Base-by-base conservation (phyloP, 1,140 invertebrate genomes). In the Cheumatopsyche charites region DNA sequence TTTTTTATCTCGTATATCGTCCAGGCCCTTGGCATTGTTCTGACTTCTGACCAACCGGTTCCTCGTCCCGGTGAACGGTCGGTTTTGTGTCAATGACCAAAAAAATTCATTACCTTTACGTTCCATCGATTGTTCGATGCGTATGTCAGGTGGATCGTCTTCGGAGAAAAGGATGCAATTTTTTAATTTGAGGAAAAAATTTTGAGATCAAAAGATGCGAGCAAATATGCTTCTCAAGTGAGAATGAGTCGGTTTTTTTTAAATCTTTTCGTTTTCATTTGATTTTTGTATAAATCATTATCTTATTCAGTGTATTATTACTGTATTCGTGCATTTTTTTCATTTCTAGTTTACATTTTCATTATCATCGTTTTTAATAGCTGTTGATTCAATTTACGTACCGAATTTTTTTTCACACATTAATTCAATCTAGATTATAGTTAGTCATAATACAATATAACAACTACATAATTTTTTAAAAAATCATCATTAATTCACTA, bases 11-110 rank as follows among this genome's bases (percentile, higher is more conserved):
- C 29, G 29, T 3, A 4, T 36, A 4, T 36, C 29, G 29, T 3
- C 3, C 29, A 1, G 21, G 19, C 23, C 19, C 55, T 58, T 58
- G 9, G 23, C 55, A 58, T 58, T 58, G 55, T 58, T 58, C 9
- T 11, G 23, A n/a, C n/a, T n/a, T n/a, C n/a, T n/a, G n/a, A 52
- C 17, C 15, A 25, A 58, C 55, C 55, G 55, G 55, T 58, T 58
- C 21, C 21, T 36, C 29, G 15, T 42, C 15, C 4, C 23, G 19
- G 55, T 58, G 19, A 19, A 21, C 49, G 19, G 15, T n/a, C n/a
- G 29, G 29, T 58, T 58, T 58, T 58, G 23, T 58, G 55, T 58
- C 55, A 58, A 58, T 58, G 55, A 58, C 55, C 55, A 58, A 58
- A 58, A 58, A 58, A 25, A 15, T 15, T 23, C 4, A 6, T 15